Evolutionary conservation across 2,888 invertebrate species (phyloP).

Genomic region (Strigamia crassipes): DNA sequence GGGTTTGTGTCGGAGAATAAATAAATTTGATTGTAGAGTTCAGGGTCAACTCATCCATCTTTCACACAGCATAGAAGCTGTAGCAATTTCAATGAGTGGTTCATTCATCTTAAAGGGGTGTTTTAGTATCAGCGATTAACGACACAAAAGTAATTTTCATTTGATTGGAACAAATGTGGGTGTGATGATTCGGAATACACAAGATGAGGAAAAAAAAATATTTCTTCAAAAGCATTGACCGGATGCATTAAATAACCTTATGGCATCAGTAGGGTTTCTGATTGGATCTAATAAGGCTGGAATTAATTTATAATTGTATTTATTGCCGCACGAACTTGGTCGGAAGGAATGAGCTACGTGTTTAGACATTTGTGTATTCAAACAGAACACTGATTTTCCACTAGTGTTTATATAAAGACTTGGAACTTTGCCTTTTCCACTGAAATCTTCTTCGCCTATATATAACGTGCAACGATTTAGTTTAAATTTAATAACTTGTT

Average conservation of each 20-base stretch:
- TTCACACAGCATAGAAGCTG: neutral
- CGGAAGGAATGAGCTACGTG: neutral
- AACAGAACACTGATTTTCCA: neutral
- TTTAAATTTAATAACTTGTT: neutral
- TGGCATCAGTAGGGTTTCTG: constrained; percentile 1
- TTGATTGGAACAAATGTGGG: neutral
- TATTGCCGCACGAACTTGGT: neutral
- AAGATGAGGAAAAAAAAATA: neutral
- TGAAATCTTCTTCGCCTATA: neutral
- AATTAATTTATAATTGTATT: neutral
- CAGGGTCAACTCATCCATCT: constrained; percentile 34
- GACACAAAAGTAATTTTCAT: neutral
- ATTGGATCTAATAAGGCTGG: neutral
- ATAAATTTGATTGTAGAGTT: constrained; percentile 16
- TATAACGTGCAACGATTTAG: neutral
- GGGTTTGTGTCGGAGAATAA: neutral
- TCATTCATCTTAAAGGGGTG: neutral
- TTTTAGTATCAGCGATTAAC: neutral
- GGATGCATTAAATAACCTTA: constrained; percentile 2
- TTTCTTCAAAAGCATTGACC: neutral
- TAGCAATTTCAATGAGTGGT: neutral
- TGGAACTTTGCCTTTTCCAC: neutral
- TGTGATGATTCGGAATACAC: neutral
- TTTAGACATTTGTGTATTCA: neutral
- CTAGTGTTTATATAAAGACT: neutral